These are phyloP conservation scores for Drosophila histrio DNA, from an alignment of 2,888 invertebrate genomes.

Conservation along the genomic window DNA sequence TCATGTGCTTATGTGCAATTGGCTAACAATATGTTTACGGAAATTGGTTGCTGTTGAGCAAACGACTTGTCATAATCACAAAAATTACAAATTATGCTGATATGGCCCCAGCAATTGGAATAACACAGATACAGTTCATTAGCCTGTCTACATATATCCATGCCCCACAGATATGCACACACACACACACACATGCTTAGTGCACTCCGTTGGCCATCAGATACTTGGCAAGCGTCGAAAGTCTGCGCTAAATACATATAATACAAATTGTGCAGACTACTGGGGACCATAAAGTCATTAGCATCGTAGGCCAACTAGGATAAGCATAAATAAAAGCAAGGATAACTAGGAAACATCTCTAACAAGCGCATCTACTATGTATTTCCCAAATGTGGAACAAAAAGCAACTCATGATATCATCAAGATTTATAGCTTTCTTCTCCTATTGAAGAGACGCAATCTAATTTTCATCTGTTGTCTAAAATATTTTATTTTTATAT, in stretches of 20 bases:
- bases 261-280: constrained; percentile 68
- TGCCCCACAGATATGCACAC: constrained; percentile 7
- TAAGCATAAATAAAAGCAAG: constrained; percentile 2
- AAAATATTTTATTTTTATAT: too few species aligned
- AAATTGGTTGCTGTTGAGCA: constrained; percentile 45
- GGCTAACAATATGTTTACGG: constrained; percentile 1
- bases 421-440: constrained; percentile 1
- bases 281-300: constrained; percentile 72
- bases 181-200: background rate
- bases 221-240: constrained; percentile 55
- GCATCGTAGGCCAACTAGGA: constrained; percentile 43
- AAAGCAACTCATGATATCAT: constrained; percentile 19
- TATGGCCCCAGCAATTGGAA: constrained; percentile 36
- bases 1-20: background rate
- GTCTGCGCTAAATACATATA: constrained; percentile 45
- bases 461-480: too few species aligned
- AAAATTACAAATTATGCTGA: constrained; percentile 70
- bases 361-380: background rate
- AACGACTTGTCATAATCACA: constrained; percentile 64
- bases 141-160: constrained; percentile 39
- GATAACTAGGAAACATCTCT: background rate
- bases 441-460: background rate
- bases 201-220: constrained; percentile 6
- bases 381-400: constrained; percentile 2
- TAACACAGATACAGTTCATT: constrained; percentile 69